Percentiles rank a stretch among this genome's conserved stretches.
Evolutionary conservation across 2,888 invertebrate genomes (phyloP).

Genomic region (Tiliacea aurago): DNA sequence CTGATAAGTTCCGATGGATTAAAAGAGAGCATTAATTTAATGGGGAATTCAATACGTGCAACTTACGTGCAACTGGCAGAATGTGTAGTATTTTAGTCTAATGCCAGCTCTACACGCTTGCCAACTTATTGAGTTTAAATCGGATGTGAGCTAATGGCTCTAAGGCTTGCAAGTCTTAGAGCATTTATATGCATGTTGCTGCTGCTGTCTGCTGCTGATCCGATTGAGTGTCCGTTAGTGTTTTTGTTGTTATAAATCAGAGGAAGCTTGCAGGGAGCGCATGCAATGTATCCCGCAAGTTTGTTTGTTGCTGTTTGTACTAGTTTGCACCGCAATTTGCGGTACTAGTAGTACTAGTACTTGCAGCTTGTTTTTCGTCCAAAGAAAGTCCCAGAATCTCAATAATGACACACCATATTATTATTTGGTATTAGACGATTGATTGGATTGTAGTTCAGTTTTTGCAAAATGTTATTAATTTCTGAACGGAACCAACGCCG

Average conservation of each 20-base stretch:
- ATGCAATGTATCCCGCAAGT: not conserved
- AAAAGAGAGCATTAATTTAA: too few species aligned
- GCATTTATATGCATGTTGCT: too few species aligned
- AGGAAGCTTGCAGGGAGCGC: not conserved
- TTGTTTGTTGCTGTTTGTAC: not conserved
- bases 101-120: not conserved
- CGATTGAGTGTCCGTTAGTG: not conserved
- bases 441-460: not conserved
- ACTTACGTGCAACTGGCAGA: too few species aligned
- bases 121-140: not conserved
- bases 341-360: too few species aligned
- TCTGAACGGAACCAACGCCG: conserved; percentile 51
- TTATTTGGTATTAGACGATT: not conserved
- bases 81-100: not conserved
- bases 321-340: not conserved
- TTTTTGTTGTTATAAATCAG: not conserved
- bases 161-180: not conserved
- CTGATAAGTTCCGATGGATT: too few species aligned
- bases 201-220: not conserved
- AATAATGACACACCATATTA: not conserved
- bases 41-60: too few species aligned
- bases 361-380: not conserved
- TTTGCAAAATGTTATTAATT: conserved; percentile 6
- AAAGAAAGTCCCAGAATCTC: not conserved
- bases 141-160: too few species aligned